phyloP scores from a whole-genome alignment of 92 coral and sea anemone genomes.

The Siderastrea radians region DNA sequence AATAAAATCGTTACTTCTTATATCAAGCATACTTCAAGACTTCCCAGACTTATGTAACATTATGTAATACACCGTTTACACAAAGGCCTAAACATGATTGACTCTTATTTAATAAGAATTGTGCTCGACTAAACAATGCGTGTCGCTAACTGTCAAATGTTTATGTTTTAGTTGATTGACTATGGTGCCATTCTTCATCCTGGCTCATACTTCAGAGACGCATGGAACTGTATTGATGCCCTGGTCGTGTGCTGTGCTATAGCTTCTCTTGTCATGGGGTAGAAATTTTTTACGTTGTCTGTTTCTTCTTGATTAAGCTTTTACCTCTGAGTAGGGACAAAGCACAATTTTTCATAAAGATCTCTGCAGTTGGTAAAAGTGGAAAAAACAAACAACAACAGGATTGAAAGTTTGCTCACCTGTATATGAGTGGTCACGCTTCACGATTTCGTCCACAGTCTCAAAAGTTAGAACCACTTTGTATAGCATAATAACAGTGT shows the following conservation, averaged over 20 bases:
- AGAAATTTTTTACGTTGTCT: background rate
- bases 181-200: constrained; percentile 96
- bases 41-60: too few species aligned
- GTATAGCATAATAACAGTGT: too few species aligned
- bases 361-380: too few species aligned
- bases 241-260: constrained; percentile 96
- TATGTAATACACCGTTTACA: too few species aligned
- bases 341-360: too few species aligned
- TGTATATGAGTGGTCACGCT: background rate
- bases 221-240: constrained; percentile 98
- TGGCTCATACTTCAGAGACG: constrained; percentile 97
- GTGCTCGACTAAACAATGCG: background rate
- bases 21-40: too few species aligned
- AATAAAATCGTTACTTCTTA: too few species aligned
- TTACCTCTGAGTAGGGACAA: too few species aligned
- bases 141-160: background rate
- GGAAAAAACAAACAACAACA: background rate
- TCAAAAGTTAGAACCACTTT: too few species aligned
- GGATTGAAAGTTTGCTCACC: background rate
- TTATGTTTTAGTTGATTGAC: constrained; percentile 82
- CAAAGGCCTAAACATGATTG: too few species aligned
- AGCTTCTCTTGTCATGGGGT: constrained; percentile 97
- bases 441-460: too few species aligned
- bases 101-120: background rate
- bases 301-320: background rate